Base-by-base conservation (phyloP, 2,888 invertebrate species). In the Xylocampa areola region DNA sequence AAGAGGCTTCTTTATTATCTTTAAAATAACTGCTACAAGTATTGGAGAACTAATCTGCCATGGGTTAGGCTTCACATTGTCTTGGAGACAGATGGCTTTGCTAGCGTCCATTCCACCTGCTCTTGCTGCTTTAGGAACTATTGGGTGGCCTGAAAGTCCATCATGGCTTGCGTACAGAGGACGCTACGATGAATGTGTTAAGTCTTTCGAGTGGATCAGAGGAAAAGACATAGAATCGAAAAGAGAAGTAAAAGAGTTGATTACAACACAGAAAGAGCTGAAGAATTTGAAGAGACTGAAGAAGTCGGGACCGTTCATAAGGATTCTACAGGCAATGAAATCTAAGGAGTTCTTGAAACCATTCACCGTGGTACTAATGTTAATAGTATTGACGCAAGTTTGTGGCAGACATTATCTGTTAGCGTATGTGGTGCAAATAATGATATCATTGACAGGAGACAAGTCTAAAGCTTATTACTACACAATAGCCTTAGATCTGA, bases 81-180 rank as follows among this genome's bases (percentile, higher is more conserved):
- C 59, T 1, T 73, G 73, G 73, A 59, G 67, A 45, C 50, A 57
- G 1, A 60, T 73, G 40, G 64, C 64, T 21, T 66, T 64, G 58
- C 0, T 69, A 5, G 51, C 54, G 23, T 32, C 59, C 0, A 32
- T 67, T 5, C 61, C 73, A 33, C 40, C 73, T n/a, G 59, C 50
- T 2, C 27, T 73, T n/a, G 61, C 59, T 19, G 19, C 44, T 3
- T 2, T 62, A 3, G 53, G 50, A 6, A 73, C 70, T 3, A 4
- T 53, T 10, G 13, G 36, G 0, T 73, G 67, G 73, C 73, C 73
- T 4, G 70, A 73, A 36, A 73, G 73, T 16, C 73, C 73, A 4
- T 47, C 57, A 5, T 73, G 69, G 73, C 29, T 73, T 10, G 73
- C 73, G 6, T 73, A 67, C 17, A 67, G 60, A 43, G 73, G 73